phyloP scores from a whole-genome alignment of 2,797 vertebrate genomes.

The Oreonectes daqikongensis region DNA sequence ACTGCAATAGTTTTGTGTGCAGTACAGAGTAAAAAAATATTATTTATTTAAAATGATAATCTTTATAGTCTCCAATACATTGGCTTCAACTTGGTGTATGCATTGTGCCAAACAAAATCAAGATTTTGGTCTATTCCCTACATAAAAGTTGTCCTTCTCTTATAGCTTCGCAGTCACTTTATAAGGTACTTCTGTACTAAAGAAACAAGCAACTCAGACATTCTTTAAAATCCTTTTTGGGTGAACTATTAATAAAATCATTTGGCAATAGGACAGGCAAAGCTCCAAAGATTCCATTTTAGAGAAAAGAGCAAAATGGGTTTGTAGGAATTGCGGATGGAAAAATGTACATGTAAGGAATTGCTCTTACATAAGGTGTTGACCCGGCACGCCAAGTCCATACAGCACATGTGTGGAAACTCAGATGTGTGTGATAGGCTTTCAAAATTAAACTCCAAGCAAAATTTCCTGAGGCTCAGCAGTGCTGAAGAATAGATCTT shows the following conservation, averaged over 20 bases:
- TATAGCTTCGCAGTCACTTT: neutral
- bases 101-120: no score
- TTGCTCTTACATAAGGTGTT: constrained; percentile 40
- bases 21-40: no score
- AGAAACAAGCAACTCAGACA: neutral
- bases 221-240: neutral
- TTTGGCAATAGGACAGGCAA: neutral
- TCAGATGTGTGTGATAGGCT: constrained; percentile 53
- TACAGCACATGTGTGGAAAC: constrained; percentile 53
- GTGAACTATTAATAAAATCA: neutral
- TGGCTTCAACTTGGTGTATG: no score
- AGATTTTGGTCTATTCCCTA: neutral
- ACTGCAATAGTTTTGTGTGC: no score
- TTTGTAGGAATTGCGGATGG: constrained; percentile 8
- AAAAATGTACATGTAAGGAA: constrained; percentile 35
- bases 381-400: constrained; percentile 23
- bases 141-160: neutral
- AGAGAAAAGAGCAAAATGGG: neutral
- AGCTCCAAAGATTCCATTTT: neutral
- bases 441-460: constrained; percentile 45
- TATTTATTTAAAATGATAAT: no score
- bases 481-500: constrained; percentile 45
- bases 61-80: no score
- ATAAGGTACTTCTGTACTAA: no score
- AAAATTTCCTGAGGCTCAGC: constrained; percentile 52